A percentile compares a stretch with the other conserved stretches of the same genome.
Evolutionary conservation across 2,888 invertebrate genomes (phyloP).

Genomic region (Selenia dentaria): DNA sequence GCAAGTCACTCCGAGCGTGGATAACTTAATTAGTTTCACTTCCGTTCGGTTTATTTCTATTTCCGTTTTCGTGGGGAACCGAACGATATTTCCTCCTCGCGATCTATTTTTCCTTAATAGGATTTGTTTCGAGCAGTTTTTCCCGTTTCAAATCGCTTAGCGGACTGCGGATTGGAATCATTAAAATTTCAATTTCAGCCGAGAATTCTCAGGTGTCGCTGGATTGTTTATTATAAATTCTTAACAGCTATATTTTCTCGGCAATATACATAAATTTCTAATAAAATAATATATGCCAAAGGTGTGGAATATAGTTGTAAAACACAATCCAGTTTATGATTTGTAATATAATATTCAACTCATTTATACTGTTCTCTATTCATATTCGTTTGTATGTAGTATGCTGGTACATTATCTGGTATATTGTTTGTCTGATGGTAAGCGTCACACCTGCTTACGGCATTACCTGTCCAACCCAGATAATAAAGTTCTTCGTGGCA

Average conservation of each 20-base stretch:
- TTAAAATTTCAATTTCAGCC: conserved; percentile 58
- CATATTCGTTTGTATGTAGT: no score
- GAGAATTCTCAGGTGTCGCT: conserved; percentile 45
- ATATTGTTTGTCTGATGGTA: no score
- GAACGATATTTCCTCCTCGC: conserved; percentile 69
- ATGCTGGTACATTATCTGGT: no score
- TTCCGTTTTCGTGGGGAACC: conserved; percentile 75
- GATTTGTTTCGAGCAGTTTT: conserved; percentile 68
- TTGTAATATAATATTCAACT: no score
- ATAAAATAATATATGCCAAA: no score
- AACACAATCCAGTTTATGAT: no score
- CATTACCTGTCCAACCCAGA: no score
- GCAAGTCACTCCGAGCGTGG: conserved; percentile 70
- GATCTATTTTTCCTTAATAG: conserved; percentile 77
- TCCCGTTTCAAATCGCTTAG: conserved; percentile 46
- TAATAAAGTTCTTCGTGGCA: no score
- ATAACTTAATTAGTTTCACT: conserved; percentile 83
- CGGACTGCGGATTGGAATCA: conserved; percentile 54
- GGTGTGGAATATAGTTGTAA: no score
- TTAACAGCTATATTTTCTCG: conserved; percentile 20
- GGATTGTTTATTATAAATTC: conserved; percentile 27
- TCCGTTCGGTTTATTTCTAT: conserved; percentile 81
- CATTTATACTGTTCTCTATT: no score
- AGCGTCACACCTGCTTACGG: no score
- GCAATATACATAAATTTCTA: no score